A percentile compares a stretch with the other conserved stretches of the same genome.
Conservation (phyloP, 2,113 vertebrate species). For the Mungos mungo region DNA sequence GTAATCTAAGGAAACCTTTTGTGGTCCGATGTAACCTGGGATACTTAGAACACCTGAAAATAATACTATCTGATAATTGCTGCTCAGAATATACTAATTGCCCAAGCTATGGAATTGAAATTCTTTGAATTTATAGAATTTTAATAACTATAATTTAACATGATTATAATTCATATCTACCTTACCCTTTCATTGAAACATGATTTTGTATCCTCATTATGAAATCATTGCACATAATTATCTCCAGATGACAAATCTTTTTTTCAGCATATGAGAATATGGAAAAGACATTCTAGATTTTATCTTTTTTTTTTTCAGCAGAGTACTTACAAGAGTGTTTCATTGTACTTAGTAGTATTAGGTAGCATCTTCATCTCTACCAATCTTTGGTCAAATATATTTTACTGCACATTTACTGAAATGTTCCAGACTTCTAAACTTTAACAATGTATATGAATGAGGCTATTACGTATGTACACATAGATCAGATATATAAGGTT, state of each 20-base stretch:
- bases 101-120: background rate
- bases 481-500: background rate
- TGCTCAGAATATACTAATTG: background rate
- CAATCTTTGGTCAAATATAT: background rate
- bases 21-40: background rate
- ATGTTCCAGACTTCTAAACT: background rate
- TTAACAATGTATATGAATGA: conserved; percentile 6
- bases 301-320: background rate
- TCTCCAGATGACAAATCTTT: conserved; percentile 47
- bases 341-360: background rate
- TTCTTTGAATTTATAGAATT: conserved; percentile 45
- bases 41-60: conserved; percentile 47
- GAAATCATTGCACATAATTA: conserved; percentile 46
- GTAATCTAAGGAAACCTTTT: conserved; percentile 2
- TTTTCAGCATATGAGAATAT: background rate
- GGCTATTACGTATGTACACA: background rate
- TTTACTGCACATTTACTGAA: conserved; percentile 27
- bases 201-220: conserved; percentile 54
- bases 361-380: background rate
- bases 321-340: background rate
- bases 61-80: background rate
- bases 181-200: conserved; percentile 63
- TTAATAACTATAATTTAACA: conserved; percentile 67
- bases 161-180: conserved; percentile 50
- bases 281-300: background rate